Base-by-base conservation (phyloP, 2,888 invertebrate species). In the Merodon equestris region DNA sequence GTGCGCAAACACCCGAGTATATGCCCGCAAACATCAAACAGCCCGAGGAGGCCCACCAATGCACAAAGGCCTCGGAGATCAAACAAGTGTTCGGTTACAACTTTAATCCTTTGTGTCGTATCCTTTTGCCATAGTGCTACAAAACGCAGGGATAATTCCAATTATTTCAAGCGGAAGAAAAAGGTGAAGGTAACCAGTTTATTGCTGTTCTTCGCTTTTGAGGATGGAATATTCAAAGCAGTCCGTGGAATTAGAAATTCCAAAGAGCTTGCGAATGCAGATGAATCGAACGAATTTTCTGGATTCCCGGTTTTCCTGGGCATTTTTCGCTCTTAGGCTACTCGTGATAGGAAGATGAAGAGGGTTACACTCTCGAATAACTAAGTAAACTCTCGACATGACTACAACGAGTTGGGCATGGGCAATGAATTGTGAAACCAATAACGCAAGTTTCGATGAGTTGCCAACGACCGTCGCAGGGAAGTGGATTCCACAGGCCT, bases 141-240 rank as follows among this genome's bases (percentile, higher is more conserved):
- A 47, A 60, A 54, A 53, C 67, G 54, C 44, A 47, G 54, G 58
- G 27, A 27, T 27, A 60, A 67, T 73, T 73, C 58, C 67, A 73
- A 73, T 54, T 42, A 66, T 73, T 73, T 67, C 44, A 42, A 18
- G 45, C 54, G 36, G 66, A 54, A 45, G 47, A 57, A 17, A 40
- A 40, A 57, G 50, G 51, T 10, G 63, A 45, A 53, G 51, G n/a
- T 54, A 18, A 14, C 36, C 19, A 56, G 40, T 74, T 14, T 42
- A 45, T 18, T 10, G 9, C 9, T 27, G 40, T 70, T 15, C 38
- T 47, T 40, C 47, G 34, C 27, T 66, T 58, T 45, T n/a, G 12
- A 45, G 50, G 58, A 48, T 75, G 53, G 70, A 75, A 64, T 75
- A 75, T 75, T 75, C 75, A 75, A 64, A 75, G 48, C 36, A 58